Conservation (phyloP, 2,113 vertebrate genomes). For the Indicator indicator region DNA sequence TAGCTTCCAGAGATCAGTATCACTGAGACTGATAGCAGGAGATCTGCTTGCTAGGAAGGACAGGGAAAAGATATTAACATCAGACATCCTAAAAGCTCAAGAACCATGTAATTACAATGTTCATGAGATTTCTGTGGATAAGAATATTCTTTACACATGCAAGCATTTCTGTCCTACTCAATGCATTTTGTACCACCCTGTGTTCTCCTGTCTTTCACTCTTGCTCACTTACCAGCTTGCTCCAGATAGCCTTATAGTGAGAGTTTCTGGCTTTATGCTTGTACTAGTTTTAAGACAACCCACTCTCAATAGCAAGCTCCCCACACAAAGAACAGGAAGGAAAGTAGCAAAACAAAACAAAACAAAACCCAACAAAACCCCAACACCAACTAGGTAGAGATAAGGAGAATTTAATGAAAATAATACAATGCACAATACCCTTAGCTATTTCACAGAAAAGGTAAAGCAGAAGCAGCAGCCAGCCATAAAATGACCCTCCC, state of each 20-base stretch:
- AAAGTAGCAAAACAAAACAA: no score
- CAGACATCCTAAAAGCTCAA: neutral
- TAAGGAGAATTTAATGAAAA: no score
- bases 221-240: neutral
- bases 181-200: accelerated
- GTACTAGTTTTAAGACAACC: no score
- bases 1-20: neutral
- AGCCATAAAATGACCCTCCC: no score
- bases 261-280: neutral
- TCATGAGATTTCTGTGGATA: neutral
- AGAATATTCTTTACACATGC: neutral
- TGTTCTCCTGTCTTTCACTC: neutral
- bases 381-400: no score
- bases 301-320: no score
- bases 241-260: neutral
- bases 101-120: neutral
- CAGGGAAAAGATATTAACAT: neutral
- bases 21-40: neutral
- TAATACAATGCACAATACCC: no score
- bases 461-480: no score
- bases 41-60: neutral
- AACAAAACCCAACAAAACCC: no score
- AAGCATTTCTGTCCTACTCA: neutral
- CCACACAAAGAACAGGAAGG: no score
- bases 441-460: no score